A percentile compares a stretch with the other conserved stretches of the same genome.
Conservation (phyloP, 2,888 invertebrate genomes). For the Plagiodera versicolora region DNA sequence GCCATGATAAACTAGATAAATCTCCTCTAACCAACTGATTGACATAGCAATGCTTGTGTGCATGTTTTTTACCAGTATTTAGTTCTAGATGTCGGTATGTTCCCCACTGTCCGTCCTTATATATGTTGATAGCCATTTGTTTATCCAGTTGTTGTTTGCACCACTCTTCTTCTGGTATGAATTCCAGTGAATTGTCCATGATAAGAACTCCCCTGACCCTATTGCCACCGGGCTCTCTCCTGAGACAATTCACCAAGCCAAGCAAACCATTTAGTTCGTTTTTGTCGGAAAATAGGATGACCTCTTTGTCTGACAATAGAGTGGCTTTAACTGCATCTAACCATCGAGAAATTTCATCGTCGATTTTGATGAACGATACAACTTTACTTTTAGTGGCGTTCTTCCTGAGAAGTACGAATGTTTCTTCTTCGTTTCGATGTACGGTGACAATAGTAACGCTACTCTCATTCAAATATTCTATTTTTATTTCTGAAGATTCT, state of each 20-base stretch:
- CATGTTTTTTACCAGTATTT: slow-evolving; percentile 52
- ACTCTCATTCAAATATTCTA: neutral
- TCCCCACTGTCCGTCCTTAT: slow-evolving; percentile 60
- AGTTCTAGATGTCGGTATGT: slow-evolving; percentile 80
- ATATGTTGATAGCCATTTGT: slow-evolving; percentile 80
- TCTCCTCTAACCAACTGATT: slow-evolving; percentile 84
- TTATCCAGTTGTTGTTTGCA: slow-evolving; percentile 68
- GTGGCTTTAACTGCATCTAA: no score
- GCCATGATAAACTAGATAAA: slow-evolving; percentile 67
- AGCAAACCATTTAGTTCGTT: slow-evolving; percentile 76
- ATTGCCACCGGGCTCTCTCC: slow-evolving; percentile 61
- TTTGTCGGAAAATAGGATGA: slow-evolving; percentile 66
- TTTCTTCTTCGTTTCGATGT: slow-evolving; percentile 25
- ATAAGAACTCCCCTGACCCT: slow-evolving; percentile 56
- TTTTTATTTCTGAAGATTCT: slow-evolving; percentile 55
- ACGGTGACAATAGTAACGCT: slow-evolving; percentile 18
- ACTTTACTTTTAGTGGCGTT: neutral
- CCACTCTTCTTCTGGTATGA: slow-evolving; percentile 58
- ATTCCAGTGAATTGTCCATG: slow-evolving; percentile 64
- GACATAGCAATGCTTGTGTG: slow-evolving; percentile 69
- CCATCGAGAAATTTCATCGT: no score
- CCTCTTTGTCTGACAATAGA: neutral
- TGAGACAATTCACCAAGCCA: slow-evolving; percentile 73
- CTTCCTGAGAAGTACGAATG: slow-evolving; percentile 26
- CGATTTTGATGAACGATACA: no score